Evolutionary conservation across 92 coral and sea anemone genomes (phyloP).

Genomic region (Micromussa lordhowensis): DNA sequence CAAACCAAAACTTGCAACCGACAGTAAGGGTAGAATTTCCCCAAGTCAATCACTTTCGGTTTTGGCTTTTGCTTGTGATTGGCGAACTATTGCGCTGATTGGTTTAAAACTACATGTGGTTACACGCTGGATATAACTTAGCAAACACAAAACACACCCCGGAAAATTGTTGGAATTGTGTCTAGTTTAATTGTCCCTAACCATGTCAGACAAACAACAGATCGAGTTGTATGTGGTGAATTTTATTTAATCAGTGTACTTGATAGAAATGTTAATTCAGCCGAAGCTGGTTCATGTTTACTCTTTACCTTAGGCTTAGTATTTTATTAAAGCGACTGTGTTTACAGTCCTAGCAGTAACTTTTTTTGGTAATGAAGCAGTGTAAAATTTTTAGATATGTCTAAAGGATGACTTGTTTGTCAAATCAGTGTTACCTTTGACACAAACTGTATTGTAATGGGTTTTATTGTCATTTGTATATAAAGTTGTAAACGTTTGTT

Average conservation of each 20-base stretch:
- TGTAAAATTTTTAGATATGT: not conserved
- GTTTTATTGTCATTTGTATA: conserved; percentile 10
- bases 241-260: not conserved
- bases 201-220: conserved; percentile 9
- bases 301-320: not conserved
- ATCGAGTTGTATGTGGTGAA: not conserved
- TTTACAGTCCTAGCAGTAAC: not conserved
- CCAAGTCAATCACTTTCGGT: not conserved
- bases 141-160: not conserved
- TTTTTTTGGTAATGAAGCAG: not conserved
- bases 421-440: not conserved
- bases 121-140: not conserved
- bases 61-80: not conserved
- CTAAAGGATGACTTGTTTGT: not conserved
- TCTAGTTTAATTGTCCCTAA: not conserved
- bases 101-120: not conserved
- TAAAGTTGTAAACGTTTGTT: conserved; percentile 12
- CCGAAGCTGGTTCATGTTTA: not conserved
- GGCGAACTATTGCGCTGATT: not conserved
- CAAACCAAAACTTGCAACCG: not conserved
- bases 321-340: not conserved
- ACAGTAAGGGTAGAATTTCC: not conserved
- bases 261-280: not conserved
- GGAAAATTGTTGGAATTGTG: not conserved
- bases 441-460: not conserved